Conservation (phyloP, 2,888 invertebrate genomes). For the Zele albiditarsus region DNA sequence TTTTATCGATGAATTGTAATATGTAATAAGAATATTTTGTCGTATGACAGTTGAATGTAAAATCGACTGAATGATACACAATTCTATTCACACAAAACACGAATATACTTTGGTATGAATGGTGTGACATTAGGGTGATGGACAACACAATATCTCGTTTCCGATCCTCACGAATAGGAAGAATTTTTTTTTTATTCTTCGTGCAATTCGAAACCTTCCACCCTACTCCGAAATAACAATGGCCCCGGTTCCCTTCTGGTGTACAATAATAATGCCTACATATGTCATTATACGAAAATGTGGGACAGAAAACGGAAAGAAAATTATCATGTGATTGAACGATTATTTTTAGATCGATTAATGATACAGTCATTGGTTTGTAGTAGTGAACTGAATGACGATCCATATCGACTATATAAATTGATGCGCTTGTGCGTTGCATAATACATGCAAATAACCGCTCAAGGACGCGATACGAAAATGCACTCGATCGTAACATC, state of each 20-base stretch:
- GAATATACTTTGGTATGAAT: neutral
- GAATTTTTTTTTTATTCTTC: neutral
- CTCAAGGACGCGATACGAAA: constrained; percentile 56
- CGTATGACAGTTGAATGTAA: constrained; percentile 14
- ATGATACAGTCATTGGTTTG: neutral
- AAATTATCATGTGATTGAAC: neutral
- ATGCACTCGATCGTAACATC: constrained; percentile 49
- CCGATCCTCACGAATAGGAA: neutral
- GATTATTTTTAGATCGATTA: constrained; percentile 4
- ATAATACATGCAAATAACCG: constrained; percentile 55
- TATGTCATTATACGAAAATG: neutral
- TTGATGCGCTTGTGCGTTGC: constrained; percentile 42
- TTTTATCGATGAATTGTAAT: neutral
- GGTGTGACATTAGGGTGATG: neutral
- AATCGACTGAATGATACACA: neutral
- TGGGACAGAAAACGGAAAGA: neutral
- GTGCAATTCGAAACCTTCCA: neutral
- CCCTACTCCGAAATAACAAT: neutral
- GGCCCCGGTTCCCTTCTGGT: neutral
- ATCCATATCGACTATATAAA: constrained; percentile 24
- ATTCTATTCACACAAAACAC: neutral
- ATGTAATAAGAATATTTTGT: neutral
- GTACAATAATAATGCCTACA: neutral
- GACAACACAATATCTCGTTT: neutral
- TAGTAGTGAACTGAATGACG: constrained; percentile 8